Base-by-base conservation (phyloP, 2,797 vertebrate genomes). In the Pipistrellus nathusii region DNA sequence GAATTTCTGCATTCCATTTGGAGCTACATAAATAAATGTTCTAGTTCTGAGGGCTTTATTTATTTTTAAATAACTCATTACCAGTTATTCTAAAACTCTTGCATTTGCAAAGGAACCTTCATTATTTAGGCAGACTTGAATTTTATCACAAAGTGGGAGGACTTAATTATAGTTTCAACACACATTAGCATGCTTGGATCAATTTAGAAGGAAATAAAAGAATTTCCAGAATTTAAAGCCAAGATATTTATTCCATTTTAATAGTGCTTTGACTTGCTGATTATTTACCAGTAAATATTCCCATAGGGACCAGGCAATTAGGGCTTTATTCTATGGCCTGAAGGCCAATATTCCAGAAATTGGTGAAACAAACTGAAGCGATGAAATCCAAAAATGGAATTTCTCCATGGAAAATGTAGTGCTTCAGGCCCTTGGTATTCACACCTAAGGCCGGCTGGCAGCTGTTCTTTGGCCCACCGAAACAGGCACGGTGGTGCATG, bases 391-490 rank as follows among this genome's bases (percentile, higher is more conserved):
- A 95, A 93, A 78, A 85, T 90, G 86, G 80, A 95, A 94, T 96
- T 90, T 96, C 88, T 97, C 88, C 84, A 78, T 94, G 96, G 96
- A 96, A 96, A 97, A 94, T 82, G 27, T 55, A 59, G 77, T 82
- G 80, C 95, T 93, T 87, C 41, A 57, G 89, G 86, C 30, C 68
- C 81, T 78, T 82, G 93, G 95, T 91, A 87, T 94, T 97, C 94
- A 96, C 96, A 96, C 92, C 94, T 95, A 93, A 75, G 84, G 92
- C 62, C 91, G 48, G 10, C 78, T 96, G 94, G 97, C 96, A 85
- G 72, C 38, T 77, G n/a, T 84, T 55, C 55, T 64, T 81, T 71
- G 94, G 81, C 85, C 46, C 12, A 75, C 94, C 59, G 75, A 89
- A 80, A 62, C 15, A 86, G 93, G 69, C 76, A 89, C 23, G 62